These are phyloP conservation scores for Labeo catla DNA, from an alignment of 2,113 vertebrate genomes.

Conservation along the genomic window DNA sequence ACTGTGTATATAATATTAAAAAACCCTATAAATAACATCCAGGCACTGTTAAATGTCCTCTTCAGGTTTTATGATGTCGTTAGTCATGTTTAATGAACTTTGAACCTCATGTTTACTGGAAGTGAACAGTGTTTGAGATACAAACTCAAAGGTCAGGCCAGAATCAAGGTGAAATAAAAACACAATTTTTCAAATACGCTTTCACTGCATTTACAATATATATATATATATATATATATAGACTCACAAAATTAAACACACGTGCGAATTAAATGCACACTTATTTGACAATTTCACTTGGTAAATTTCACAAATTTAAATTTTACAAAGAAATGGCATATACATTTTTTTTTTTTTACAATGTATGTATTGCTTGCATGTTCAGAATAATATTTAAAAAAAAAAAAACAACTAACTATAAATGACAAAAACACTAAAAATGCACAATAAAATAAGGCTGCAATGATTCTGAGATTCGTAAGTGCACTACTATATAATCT, in stretches of 20 bases:
- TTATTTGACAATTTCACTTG: neutral
- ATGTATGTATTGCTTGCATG: too few species aligned
- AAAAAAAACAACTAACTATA: neutral
- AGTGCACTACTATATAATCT: neutral
- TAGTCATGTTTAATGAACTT: neutral
- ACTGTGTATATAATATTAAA: neutral
- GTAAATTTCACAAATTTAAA: too few species aligned
- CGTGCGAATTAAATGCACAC: neutral
- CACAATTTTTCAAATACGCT: too few species aligned
- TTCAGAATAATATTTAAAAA: too few species aligned
- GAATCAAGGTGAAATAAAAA: too few species aligned
- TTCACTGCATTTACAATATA: neutral
- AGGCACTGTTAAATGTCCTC: neutral
- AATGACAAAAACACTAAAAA: too few species aligned
- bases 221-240: neutral
- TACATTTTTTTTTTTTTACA: too few species aligned
- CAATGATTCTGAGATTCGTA: neutral
- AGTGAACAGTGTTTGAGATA: neutral
- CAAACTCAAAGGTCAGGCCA: slow-evolving; percentile 41
- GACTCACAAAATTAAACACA: neutral
- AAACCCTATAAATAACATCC: neutral
- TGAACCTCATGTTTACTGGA: slow-evolving; percentile 36
- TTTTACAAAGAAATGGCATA: too few species aligned
- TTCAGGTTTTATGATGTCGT: neutral
- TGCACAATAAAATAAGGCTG: neutral